Conservation (phyloP, 2,797 vertebrate species). For the Emydoidea blandingii region DNA sequence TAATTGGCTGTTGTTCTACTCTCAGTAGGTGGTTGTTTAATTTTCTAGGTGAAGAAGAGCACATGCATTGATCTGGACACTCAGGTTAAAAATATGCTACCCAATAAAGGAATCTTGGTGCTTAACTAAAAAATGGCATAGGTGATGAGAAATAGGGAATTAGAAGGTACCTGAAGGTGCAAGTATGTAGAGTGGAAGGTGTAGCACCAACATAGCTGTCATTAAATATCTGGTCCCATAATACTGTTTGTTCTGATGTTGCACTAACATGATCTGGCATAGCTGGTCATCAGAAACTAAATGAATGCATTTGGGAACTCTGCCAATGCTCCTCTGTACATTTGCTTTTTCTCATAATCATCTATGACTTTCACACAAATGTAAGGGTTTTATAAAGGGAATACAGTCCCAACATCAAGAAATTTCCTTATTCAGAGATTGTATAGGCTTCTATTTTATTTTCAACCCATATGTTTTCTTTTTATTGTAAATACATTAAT, state of each 20-base stretch:
- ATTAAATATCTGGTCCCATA: not conserved
- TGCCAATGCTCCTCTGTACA: not conserved
- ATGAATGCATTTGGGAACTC: not conserved
- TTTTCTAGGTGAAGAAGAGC: not conserved
- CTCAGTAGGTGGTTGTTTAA: not conserved
- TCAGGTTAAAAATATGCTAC: not conserved
- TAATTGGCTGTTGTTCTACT: not conserved
- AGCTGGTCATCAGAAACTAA: not conserved
- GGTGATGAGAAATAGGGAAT: not conserved
- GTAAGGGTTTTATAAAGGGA: not conserved
- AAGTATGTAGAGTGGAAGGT: not conserved
- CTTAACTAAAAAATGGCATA: not conserved
- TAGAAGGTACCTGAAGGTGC: not conserved
- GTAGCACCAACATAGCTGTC: not conserved
- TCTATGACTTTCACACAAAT: not conserved
- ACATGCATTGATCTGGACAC: constrained; percentile 8
- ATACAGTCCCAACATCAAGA: not conserved
- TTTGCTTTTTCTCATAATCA: not conserved
- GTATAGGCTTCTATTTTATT: not conserved
- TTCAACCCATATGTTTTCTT: not conserved
- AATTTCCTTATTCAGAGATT: not conserved
- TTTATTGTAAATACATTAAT: not conserved
- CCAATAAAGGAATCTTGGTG: not conserved
- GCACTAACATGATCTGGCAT: not conserved
- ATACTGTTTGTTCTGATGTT: not conserved